Conservation (phyloP, 2,888 invertebrate genomes). For the Nomada flava region DNA sequence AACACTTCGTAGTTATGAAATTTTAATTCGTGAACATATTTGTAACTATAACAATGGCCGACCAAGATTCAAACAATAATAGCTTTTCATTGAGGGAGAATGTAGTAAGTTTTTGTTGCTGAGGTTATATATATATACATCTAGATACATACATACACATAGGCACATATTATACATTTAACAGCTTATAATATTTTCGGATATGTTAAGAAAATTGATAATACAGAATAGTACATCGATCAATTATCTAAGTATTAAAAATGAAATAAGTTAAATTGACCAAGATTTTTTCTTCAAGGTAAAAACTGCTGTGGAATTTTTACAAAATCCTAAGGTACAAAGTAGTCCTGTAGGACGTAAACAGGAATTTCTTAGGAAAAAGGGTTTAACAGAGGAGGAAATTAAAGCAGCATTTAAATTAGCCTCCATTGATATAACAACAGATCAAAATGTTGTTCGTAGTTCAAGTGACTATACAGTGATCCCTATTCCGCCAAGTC, state of each 20-base stretch:
- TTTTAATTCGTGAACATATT: constrained; percentile 26
- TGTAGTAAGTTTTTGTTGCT: constrained; percentile 74
- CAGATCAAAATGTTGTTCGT: constrained; percentile 60
- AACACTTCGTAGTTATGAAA: constrained; percentile 45
- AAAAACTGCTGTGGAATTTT: constrained; percentile 93
- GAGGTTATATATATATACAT: constrained; percentile 7
- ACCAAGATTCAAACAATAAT: constrained; percentile 74
- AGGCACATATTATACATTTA: background rate
- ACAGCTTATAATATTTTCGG: background rate
- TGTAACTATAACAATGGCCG: constrained; percentile 71
- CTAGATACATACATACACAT: background rate
- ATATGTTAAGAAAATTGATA: background rate
- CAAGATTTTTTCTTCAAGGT: constrained; percentile 85
- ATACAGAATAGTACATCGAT: background rate
- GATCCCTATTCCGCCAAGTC: constrained; percentile 76
- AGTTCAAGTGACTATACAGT: constrained; percentile 73
- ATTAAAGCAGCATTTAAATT: constrained; percentile 90
- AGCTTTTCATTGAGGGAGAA: constrained; percentile 75
- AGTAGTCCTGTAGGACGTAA: constrained; percentile 91
- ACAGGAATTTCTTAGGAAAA: constrained; percentile 91
- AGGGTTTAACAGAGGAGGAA: constrained; percentile 91
- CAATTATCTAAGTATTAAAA: constrained; percentile 30
- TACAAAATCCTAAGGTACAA: constrained; percentile 93
- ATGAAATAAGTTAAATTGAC: constrained; percentile 14
- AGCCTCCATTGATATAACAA: constrained; percentile 80